Evolutionary conservation across 2,797 vertebrate genomes (phyloP), one percentile per base, ranked within the genome.

Genomic region (Tokudaia tokunoshimensis): DNA sequence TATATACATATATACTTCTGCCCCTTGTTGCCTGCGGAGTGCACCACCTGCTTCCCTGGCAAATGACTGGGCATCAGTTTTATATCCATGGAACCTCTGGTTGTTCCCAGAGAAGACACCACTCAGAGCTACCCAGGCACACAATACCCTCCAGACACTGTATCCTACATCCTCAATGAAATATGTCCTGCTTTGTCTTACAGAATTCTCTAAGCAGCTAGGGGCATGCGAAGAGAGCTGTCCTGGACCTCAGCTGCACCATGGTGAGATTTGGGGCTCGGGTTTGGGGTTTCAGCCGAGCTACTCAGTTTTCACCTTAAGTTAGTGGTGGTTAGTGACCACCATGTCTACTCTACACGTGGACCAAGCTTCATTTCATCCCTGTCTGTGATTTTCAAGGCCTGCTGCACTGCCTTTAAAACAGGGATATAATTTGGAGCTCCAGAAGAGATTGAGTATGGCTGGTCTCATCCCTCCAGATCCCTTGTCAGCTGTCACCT

Each of bases 231-330:
- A 94, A 7, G 89, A 92, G 65, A 70, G 70, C 11, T 37, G 0
- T 1, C 19, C 76, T 50, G 74, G 50, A 52, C 47, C 61, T 82
- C 63, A 29, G 89, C 72, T 65, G 34, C 74, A 74, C 5, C 89
- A 63, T 13, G 96, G 98, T 98, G 70, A 98, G 96, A 12, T 29
- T 86, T 41, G 41, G 80, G 76, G 13, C 1, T 89, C 10, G 31
- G 37, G 15, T 6, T 4, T 4, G 5, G 26, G 37, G 2, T 31
- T 5, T 4, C 13, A 1, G 22, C 11, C 24, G 20, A 10, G 19
- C 24, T 1, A 1, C 13, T 3, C 11, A 29, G 41, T 55, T 57
- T 87, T 80, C 17, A 20, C 3, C 2, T 83, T 57, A 34, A 47
- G n/a, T 59, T n/a, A 9, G 63, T 47, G 61, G 41, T 84, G 63